Base-by-base conservation (phyloP, 2,888 invertebrate genomes). In the Morinoia aosen region DNA sequence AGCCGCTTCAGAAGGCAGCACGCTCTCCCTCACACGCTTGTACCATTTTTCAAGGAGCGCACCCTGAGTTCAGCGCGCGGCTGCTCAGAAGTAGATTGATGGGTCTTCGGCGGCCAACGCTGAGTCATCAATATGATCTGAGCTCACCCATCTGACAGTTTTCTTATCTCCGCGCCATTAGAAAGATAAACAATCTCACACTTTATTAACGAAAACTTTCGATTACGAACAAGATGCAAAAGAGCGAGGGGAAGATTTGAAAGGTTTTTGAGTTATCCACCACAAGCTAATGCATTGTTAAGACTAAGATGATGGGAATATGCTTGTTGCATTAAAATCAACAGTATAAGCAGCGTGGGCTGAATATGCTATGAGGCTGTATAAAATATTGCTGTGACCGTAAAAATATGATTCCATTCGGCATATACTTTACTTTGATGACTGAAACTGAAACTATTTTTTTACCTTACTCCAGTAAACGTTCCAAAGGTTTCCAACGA, bases 131-230 rank as follows among this genome's bases (percentile, higher is more conserved):
- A 90, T 90, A 90, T 90, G 40, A 48, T 5, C 48, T 48, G 90
- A 33, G 76, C 76, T 76, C 90, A 90, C 90, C 48, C 90, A 90
- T 90, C 90, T 48, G 90, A 90, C 90, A 90, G 90, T 90, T 90
- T 90, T 90, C 90, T 90, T 90, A 90, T 90, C 90, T 48, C 90
- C 90, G 25, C 90, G 39, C 90, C 90, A 90, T 90, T 90, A 90
- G 90, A 90, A 48, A 90, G 90, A 90, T 90, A 90, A 90, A 90
- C 90, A 90, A 90, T 90, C 90, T 90, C 33, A 7, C 90, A 48
- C 48, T 90, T 90, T 90, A 90, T 90, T 90, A 40, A 90, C 12
- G 90, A 90, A 90, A 90, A 90, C 14, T 76, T 76, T 33, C 76
- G 8, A 76, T 33, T 10, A 76, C 16, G 76, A 76, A 76, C 25